Percentiles rank a stretch among this genome's conserved stretches.
phyloP scores from a whole-genome alignment of 2,797 vertebrate genomes.

The Peromyscus eremicus region DNA sequence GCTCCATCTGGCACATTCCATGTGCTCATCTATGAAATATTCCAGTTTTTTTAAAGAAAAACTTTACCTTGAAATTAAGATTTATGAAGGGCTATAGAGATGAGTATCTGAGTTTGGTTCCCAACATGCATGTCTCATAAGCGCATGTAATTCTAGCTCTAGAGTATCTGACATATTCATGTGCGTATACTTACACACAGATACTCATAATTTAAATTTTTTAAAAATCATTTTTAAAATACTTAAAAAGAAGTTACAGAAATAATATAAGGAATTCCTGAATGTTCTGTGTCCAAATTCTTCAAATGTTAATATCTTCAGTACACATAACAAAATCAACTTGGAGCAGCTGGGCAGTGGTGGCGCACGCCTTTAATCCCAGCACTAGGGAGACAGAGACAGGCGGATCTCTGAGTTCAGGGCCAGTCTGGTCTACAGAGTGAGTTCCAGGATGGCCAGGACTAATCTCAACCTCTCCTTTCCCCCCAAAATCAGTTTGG shows the following conservation, averaged over 20 bases:
- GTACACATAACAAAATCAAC: conserved; percentile 47
- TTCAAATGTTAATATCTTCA: conserved; percentile 8
- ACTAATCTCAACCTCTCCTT: neutral
- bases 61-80: conserved; percentile 53
- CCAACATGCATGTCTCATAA: neutral
- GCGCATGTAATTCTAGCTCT: neutral
- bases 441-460: neutral
- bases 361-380: neutral
- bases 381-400: neutral
- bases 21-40: neutral
- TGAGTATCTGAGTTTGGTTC: neutral
- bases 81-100: neutral
- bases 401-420: neutral
- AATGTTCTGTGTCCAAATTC: conserved; percentile 4
- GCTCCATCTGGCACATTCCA: neutral
- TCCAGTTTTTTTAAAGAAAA: neutral
- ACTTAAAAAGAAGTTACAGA: conserved; percentile 51
- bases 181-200: neutral
- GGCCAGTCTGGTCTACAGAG: neutral
- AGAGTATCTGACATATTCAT: neutral
- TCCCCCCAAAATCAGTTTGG: neutral
- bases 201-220: neutral
- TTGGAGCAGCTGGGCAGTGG: neutral
- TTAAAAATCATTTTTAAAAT: neutral
- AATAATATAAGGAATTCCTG: conserved; percentile 16